Evolutionary conservation across 1,140 invertebrate species (phyloP), one percentile per base, ranked within the genome.

Genomic region (Brachionus rotundiformis): DNA sequence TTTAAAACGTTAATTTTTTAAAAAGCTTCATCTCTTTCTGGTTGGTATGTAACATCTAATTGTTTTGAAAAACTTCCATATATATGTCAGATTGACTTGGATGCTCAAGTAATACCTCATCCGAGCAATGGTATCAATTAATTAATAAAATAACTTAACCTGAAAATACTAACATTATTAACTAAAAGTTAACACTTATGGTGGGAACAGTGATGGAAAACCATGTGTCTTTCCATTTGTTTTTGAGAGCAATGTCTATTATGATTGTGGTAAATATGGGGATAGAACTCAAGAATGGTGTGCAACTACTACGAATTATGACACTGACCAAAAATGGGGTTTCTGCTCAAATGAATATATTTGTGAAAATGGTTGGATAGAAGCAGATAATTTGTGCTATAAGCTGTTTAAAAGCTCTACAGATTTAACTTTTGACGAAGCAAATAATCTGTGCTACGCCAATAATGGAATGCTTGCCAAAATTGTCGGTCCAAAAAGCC

Each of bases 211-310:
- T 19, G 59, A 79, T 39, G 25, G 25, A 23, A 79, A 59, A 63
- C 76, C 76, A 27, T 83, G 83, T 54, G 77, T 83, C 27, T 83
- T 83, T 71, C 83, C 83, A 13, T 83, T 83, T 63, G 68, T 73
- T 10, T 83, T 80, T 80, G 47, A 81, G 16, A 61, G 54, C 7
- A 79, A 82, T 49, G 44, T 47, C 2, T 83, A 83, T 59, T 44
- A 41, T 47, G 27, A 63, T 49, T 83, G 83, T 76, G 59, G 23
- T 16, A 71, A 54, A 19, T 44, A 73, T n/a, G 39, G 27, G n/a
- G 36, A 13, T 23, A 54, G 47, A 31, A 27, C 44, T 16, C 31
- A 23, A n/a, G 33, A 71, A 23, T 83, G 83, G 83, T 83, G 83
- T 65, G 47, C 65, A 19, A 82, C 61, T 16, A 83, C 76, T 11